phyloP scores from a whole-genome alignment of 2,113 vertebrate species.

The Campylomormyrus numenius region DNA sequence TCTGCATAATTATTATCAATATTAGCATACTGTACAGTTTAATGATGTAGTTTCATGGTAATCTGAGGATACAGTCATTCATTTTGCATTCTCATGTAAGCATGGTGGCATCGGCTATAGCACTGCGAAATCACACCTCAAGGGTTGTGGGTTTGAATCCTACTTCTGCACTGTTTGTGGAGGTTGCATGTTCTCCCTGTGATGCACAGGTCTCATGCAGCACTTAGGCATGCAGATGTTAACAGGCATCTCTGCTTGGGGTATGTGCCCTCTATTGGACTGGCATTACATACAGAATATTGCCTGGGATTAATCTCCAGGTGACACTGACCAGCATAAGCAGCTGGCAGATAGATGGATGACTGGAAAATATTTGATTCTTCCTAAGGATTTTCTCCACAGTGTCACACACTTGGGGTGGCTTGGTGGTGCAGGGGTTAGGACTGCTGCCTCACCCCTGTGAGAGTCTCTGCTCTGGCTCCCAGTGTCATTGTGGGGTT shows the following conservation, averaged over 20 bases:
- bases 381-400: background rate
- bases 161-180: background rate
- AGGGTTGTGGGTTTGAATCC: background rate
- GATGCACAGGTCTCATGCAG: background rate
- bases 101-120: background rate
- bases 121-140: background rate
- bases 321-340: background rate
- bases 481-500: background rate
- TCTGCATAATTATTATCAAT: background rate
- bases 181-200: background rate
- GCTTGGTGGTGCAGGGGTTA: background rate
- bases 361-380: background rate
- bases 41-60: background rate
- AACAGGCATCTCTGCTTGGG: background rate
- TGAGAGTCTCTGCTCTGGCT: background rate
- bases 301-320: background rate
- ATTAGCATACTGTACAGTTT: background rate
- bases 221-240: background rate
- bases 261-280: background rate
- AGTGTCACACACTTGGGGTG: background rate
- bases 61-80: background rate
- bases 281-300: background rate
- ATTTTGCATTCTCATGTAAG: background rate
- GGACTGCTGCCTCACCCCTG: background rate
- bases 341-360: background rate